Evolutionary conservation across 2,113 vertebrate genomes (phyloP).

Genomic region (Oplegnathus fasciatus): DNA sequence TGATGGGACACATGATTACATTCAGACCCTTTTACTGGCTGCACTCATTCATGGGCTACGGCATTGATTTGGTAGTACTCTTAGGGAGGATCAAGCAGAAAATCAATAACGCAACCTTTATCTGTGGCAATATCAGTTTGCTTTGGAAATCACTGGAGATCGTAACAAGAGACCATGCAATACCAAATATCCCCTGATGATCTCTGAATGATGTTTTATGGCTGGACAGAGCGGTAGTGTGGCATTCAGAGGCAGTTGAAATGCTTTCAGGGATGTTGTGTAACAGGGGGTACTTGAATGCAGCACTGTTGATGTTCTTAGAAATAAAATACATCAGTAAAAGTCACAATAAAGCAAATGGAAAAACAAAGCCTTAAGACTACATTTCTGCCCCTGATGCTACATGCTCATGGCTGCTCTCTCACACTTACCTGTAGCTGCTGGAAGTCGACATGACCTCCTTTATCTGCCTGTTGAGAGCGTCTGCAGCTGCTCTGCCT

Average conservation of each 20-base stretch:
- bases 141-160: slow-evolving; percentile 31
- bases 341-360: neutral
- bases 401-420: neutral
- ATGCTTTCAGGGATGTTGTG: neutral
- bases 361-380: neutral
- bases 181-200: neutral
- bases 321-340: neutral
- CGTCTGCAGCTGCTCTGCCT: slow-evolving; percentile 90
- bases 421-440: slow-evolving; percentile 89
- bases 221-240: neutral
- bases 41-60: slow-evolving; percentile 29
- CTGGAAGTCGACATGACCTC: slow-evolving; percentile 90
- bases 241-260: neutral
- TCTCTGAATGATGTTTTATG: neutral
- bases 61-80: slow-evolving; percentile 68
- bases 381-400: neutral
- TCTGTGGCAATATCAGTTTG: slow-evolving; percentile 49
- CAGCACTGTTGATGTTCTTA: neutral
- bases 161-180: slow-evolving; percentile 51
- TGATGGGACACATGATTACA: slow-evolving; percentile 47
- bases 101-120: slow-evolving; percentile 68
- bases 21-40: slow-evolving; percentile 47
- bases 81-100: slow-evolving; percentile 17
- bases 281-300: neutral
- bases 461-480: slow-evolving; percentile 94